Evolutionary conservation across 2,797 vertebrate genomes (phyloP).

Genomic region (Melanotaenia nigrans): DNA sequence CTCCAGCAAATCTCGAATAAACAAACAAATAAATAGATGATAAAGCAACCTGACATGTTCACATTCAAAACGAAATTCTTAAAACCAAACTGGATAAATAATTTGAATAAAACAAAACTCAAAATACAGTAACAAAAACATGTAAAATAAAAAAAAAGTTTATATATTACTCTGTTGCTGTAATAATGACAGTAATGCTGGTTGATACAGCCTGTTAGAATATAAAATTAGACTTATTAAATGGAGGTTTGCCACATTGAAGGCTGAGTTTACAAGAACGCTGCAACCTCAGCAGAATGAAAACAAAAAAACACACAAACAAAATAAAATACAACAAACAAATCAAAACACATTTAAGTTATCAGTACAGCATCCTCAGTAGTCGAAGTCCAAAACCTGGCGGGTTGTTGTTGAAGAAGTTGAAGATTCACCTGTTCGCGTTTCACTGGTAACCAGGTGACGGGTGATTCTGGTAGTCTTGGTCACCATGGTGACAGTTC

Average conservation of each 20-base stretch:
- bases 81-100: constrained; percentile 68
- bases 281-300: constrained; percentile 57
- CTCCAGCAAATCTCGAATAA: constrained; percentile 45
- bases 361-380: constrained; percentile 55
- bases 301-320: constrained; percentile 5
- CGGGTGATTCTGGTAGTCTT: constrained; percentile 78
- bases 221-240: constrained; percentile 52
- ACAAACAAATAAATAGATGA: constrained; percentile 65
- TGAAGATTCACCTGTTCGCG: constrained; percentile 67
- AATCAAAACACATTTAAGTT: constrained; percentile 36
- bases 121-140: constrained; percentile 57
- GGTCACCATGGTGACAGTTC: constrained; percentile 65
- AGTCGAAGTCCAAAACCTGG: constrained; percentile 48
- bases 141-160: constrained; percentile 54
- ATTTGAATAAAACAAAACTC: constrained; percentile 54
- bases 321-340: constrained; percentile 32
- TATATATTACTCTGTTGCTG: constrained; percentile 67
- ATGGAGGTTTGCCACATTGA: constrained; percentile 37
- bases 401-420: constrained; percentile 23
- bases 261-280: constrained; percentile 54
- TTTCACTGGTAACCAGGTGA: constrained; percentile 73
- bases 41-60: constrained; percentile 46
- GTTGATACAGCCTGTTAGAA: constrained; percentile 47
- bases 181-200: constrained; percentile 46
- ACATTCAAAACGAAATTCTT: constrained; percentile 61